Percentiles rank a stretch among this genome's conserved stretches.
Evolutionary conservation across 2,888 invertebrate species (phyloP).

Genomic region (Lordiphosa andalusiaca): DNA sequence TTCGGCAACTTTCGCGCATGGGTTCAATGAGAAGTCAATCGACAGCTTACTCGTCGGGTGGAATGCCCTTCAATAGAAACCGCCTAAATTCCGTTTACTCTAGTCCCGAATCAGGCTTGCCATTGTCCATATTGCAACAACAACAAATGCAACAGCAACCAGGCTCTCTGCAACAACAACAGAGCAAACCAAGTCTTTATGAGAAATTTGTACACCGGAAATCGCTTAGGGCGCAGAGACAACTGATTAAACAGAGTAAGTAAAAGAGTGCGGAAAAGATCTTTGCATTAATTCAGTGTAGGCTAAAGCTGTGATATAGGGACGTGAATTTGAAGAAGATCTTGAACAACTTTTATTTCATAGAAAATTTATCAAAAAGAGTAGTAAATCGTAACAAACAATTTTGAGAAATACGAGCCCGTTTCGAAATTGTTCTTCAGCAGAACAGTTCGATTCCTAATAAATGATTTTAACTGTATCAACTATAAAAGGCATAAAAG

Average conservation of each 20-base stretch:
- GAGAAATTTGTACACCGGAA: constrained; percentile 91
- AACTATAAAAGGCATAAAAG: no score
- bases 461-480: no score
- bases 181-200: constrained; percentile 88
- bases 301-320: no score
- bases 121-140: constrained; percentile 76
- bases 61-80: constrained; percentile 86
- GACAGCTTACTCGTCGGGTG: constrained; percentile 90
- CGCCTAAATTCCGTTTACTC: constrained; percentile 89
- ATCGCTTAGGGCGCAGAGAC: constrained; percentile 81
- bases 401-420: no score
- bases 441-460: no score
- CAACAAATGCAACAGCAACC: constrained; percentile 67
- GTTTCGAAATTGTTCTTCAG: no score
- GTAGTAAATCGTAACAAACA: no score
- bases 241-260: constrained; percentile 86
- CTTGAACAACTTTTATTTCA: no score
- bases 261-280: no score
- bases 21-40: constrained; percentile 92
- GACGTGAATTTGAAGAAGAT: no score
- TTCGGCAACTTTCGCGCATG: constrained; percentile 91
- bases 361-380: no score
- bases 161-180: constrained; percentile 50
- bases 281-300: no score
- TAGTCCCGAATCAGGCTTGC: constrained; percentile 83